Conservation (phyloP, 2,113 vertebrate genomes). For the Motacilla alba region DNA sequence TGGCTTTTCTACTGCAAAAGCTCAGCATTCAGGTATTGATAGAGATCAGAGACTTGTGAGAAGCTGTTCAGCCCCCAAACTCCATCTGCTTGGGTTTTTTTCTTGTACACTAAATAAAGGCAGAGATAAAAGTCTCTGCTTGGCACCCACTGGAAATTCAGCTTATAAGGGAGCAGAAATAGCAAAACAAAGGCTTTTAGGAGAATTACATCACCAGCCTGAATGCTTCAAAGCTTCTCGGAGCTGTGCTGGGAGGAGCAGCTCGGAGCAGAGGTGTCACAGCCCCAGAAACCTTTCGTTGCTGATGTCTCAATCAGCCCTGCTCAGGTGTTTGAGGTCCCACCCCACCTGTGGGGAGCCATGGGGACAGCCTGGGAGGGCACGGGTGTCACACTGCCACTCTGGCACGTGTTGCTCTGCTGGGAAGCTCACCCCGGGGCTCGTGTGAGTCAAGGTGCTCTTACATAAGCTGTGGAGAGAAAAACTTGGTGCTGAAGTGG, state of each 20-base stretch:
- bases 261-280: not conserved
- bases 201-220: not conserved
- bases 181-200: not conserved
- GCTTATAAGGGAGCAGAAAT: not conserved
- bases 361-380: not conserved
- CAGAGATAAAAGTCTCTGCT: conserved; percentile 34
- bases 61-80: conserved; percentile 46
- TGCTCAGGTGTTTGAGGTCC: not conserved
- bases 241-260: not conserved
- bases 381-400: not conserved
- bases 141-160: conserved; percentile 14
- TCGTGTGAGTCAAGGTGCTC: not conserved
- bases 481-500: not conserved
- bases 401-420: not conserved
- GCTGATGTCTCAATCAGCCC: not conserved
- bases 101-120: conserved; percentile 16
- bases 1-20: not conserved
- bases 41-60: conserved; percentile 22
- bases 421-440: fast-evolving
- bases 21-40: not conserved
- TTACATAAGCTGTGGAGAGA: not conserved
- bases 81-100: conserved; percentile 43
- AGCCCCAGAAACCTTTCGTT: not conserved
- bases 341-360: not conserved
- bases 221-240: not conserved